phyloP scores from a whole-genome alignment of 1,140 invertebrate species.

The Tetragonula clypearis region DNA sequence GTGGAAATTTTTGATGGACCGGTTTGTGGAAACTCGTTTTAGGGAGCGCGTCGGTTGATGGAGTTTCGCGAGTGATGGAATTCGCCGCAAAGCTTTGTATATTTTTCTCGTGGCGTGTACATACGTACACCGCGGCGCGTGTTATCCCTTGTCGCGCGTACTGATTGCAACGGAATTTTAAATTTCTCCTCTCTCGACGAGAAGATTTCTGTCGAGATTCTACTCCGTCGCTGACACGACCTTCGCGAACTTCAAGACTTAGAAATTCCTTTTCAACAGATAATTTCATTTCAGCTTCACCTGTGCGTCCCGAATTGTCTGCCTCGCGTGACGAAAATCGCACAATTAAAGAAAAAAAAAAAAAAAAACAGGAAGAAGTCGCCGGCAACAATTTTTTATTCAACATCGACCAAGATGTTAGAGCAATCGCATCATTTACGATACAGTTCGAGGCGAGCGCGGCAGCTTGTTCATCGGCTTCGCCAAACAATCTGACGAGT shows the following conservation, averaged over 20 bases:
- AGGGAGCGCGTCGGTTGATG: neutral
- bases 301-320: too few relatives aligned
- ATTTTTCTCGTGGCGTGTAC: neutral
- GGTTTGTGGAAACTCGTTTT: neutral
- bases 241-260: too few relatives aligned
- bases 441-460: neutral
- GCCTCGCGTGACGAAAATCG: neutral
- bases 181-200: neutral
- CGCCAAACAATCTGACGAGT: conserved; percentile 4
- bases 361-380: neutral
- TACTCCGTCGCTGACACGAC: too few relatives aligned
- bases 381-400: neutral
- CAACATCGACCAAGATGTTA: neutral
- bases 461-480: neutral
- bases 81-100: neutral
- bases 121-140: neutral
- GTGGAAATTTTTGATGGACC: neutral
- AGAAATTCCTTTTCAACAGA: neutral
- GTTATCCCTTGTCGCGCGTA: neutral
- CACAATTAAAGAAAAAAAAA: neutral
- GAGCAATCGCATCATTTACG: neutral
- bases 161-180: neutral
- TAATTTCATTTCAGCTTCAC: neutral
- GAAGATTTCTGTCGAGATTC: neutral
- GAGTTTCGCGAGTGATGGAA: neutral